Percentiles rank a stretch among this genome's conserved stretches.
Evolutionary conservation across 2,797 vertebrate genomes (phyloP).

Genomic region (Leptoclinus maculatus): DNA sequence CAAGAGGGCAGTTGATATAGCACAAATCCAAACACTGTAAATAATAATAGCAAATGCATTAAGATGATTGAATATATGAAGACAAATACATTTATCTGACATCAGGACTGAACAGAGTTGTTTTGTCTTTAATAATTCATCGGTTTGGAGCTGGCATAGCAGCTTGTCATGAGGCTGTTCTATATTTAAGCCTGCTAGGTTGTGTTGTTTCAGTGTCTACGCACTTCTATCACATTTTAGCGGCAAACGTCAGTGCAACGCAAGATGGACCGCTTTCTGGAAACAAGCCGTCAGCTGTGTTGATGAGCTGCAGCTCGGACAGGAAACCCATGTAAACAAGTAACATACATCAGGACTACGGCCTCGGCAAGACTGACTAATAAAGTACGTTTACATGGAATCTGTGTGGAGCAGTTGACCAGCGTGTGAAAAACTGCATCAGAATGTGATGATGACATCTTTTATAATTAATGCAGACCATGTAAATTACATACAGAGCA

Average conservation of each 20-base stretch:
- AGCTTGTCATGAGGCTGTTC: not conserved
- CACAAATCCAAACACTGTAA: conserved; percentile 15
- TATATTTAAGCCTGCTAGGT: not conserved
- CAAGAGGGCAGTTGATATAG: conserved; percentile 42
- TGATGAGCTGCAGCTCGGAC: not conserved
- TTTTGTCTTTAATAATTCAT: not conserved
- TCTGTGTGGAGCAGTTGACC: not conserved
- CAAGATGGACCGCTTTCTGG: not conserved
- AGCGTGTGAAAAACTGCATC: not conserved
- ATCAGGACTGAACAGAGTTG: not conserved
- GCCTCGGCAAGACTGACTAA: too few species aligned
- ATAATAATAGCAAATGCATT: conserved; percentile 6
- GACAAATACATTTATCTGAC: not conserved
- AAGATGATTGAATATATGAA: not conserved
- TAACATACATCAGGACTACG: not conserved
- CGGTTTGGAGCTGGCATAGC: not conserved
- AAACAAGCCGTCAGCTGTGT: not conserved
- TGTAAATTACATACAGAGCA: not conserved
- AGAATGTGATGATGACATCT: not conserved
- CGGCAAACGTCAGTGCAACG: not conserved
- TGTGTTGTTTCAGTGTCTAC: not conserved
- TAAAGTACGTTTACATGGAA: not conserved
- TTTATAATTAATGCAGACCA: not conserved
- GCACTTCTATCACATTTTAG: not conserved
- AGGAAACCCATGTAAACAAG: not conserved